A percentile compares a stretch with the other conserved stretches of the same genome.
These are phyloP conservation scores for Lepilemur septentrionalis DNA, from an alignment of 2,797 vertebrate genomes.

Conservation along the genomic window DNA sequence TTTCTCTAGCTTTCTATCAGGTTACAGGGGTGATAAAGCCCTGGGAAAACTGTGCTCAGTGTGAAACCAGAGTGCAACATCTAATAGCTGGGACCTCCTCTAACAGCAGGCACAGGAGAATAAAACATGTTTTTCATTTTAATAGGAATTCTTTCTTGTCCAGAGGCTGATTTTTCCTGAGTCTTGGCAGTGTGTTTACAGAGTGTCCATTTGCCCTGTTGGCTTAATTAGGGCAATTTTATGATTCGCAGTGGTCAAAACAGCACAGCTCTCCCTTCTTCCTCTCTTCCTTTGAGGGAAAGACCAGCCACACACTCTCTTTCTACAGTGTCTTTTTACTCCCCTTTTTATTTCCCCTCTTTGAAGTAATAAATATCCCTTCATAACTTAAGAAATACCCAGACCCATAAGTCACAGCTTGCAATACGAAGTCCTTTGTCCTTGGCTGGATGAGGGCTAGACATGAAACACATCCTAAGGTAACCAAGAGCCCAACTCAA, in stretches of 20 bases:
- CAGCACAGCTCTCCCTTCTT: constrained; percentile 19
- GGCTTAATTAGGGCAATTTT: constrained; percentile 47
- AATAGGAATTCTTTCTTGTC: constrained; percentile 36
- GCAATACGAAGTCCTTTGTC: constrained; percentile 25
- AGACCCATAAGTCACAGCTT: constrained; percentile 34
- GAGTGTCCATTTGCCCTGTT: constrained; percentile 9
- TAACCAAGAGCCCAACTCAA: background rate
- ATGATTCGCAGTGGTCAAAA: constrained; percentile 6
- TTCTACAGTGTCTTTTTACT: background rate
- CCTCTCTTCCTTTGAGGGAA: constrained; percentile 30
- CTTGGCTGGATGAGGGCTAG: constrained; percentile 5
- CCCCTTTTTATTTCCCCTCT: constrained; percentile 22
- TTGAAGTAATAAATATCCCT: constrained; percentile 69
- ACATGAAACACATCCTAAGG: constrained; percentile 55
- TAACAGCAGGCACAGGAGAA: background rate
- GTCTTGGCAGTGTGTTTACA: background rate
- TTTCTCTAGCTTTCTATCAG: background rate
- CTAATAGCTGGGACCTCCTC: background rate
- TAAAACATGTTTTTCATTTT: constrained; percentile 54
- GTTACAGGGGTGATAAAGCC: background rate
- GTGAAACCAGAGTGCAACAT: background rate
- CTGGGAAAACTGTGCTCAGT: background rate
- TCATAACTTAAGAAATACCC: constrained; percentile 49
- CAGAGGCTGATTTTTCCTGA: background rate
- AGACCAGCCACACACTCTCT: background rate